Base-by-base conservation (phyloP, 1,140 invertebrate genomes). In the Penaeus vannamei region DNA sequence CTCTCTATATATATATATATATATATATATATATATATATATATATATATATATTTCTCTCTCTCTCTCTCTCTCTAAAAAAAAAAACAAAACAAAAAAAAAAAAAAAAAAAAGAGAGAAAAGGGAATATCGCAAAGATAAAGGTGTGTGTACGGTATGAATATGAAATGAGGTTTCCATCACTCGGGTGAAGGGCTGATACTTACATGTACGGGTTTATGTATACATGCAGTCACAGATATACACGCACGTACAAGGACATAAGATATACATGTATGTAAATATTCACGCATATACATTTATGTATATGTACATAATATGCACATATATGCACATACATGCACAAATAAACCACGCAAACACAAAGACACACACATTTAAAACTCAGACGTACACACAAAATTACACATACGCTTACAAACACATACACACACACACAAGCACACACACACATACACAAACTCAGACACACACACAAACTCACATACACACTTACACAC, bases 1-100 rank as follows among this genome's bases (percentile, higher is more conserved):
- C 36, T 19, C 22, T 79, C n/a, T 79, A 7, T 66, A 66, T 66
- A 66, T 17, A 4, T 66, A 17, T 66, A 17, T 7, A 66, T 66
- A 4, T 66, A 66, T 66, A 66, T 66, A 66, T 66, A 66, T 66
- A 66, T 66, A 66, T 66, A 66, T 66, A 4, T 66, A 66, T 66
- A 66, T 66, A 66, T 66, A 66, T 66, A 66, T 66, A 66, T 66
- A n/a, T n/a, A n/a, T n/a, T n/a, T n/a, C n/a, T n/a, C n/a, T n/a
- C n/a, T n/a, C n/a, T n/a, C n/a, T n/a, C n/a, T n/a, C n/a, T n/a
- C n/a, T n/a, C n/a, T n/a, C n/a, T n/a, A n/a, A n/a, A n/a, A n/a
- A n/a, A n/a, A 66, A 7, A 4, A n/a, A 66, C 4, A 66, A 17
- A n/a, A 66, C 29, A 66, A n/a, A 66, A n/a, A 66, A n/a, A 20